Percentiles rank a stretch among this genome's conserved stretches.
phyloP scores from a whole-genome alignment of 2,888 invertebrate genomes.

The Dendrolimus pini region DNA sequence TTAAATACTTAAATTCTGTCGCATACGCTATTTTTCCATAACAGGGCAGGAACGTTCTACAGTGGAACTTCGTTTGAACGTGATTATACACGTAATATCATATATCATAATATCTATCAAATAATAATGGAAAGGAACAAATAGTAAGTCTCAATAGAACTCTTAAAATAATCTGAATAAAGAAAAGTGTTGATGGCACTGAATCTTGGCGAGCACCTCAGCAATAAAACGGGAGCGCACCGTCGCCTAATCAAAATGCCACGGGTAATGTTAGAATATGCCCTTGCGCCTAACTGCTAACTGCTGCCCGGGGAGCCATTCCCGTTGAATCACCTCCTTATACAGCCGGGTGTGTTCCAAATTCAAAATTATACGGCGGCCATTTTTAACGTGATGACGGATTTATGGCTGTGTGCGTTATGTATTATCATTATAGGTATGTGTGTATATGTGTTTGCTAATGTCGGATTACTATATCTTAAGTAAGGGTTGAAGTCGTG shows the following conservation, averaged over 20 bases:
- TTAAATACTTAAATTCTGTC: too few species aligned
- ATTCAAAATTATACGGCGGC: conserved; percentile 46
- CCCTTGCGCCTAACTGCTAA: not conserved
- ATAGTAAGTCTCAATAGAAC: too few species aligned
- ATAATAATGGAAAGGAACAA: too few species aligned
- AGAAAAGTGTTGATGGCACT: not conserved
- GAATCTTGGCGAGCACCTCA: not conserved
- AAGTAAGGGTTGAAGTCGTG: too few species aligned
- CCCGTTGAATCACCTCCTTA: not conserved
- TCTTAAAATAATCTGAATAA: too few species aligned
- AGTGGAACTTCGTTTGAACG: too few species aligned
- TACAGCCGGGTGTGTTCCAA: conserved; percentile 21
- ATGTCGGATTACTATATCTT: too few species aligned
- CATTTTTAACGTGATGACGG: conserved; percentile 55
- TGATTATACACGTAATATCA: too few species aligned
- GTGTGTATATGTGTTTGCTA: too few species aligned
- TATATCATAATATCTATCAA: too few species aligned
- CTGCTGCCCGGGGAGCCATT: not conserved
- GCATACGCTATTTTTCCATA: too few species aligned
- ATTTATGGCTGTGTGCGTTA: conserved; percentile 23
- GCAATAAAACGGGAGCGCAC: not conserved
- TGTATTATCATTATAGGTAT: not conserved
- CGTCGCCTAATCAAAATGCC: not conserved
- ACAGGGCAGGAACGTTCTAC: too few species aligned
- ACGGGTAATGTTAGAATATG: not conserved